Percentiles rank a stretch among this genome's conserved stretches.
Conservation (phyloP, 2,888 invertebrate genomes). For the Cyclophora punctaria region DNA sequence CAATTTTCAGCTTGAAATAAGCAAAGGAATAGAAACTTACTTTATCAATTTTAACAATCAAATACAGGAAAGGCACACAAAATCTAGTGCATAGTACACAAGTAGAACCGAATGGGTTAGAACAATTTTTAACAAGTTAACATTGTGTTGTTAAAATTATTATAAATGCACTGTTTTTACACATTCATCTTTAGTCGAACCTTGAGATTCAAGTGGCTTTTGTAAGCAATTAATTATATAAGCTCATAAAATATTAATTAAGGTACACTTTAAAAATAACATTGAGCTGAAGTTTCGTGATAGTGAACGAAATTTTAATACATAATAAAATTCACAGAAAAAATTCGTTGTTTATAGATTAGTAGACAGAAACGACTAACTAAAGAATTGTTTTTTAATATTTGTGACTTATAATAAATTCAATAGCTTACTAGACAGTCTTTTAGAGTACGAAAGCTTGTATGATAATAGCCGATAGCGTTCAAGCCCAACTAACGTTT, state of each 20-base stretch:
- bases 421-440: constrained; percentile 73
- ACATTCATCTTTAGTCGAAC: not conserved
- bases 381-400: constrained; percentile 57
- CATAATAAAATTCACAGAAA: constrained; percentile 46
- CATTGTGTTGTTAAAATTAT: not conserved
- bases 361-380: constrained; percentile 50
- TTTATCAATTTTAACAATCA: too few species aligned
- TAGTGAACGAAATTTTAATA: constrained; percentile 20
- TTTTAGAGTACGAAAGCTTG: constrained; percentile 48
- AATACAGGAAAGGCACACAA: too few species aligned
- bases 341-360: constrained; percentile 61
- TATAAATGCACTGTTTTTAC: not conserved
- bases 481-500: too few species aligned
- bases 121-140: constrained; percentile 1
- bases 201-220: constrained; percentile 9
- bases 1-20: too few species aligned
- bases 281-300: constrained; percentile 30
- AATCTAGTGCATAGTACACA: too few species aligned
- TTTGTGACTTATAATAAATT: constrained; percentile 72
- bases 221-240: constrained; percentile 1
- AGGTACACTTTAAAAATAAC: constrained; percentile 17
- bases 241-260: constrained; percentile 6
- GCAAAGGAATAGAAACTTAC: too few species aligned
- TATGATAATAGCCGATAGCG: too few species aligned
- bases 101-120: not conserved